Evolutionary conservation across 2,888 invertebrate species (phyloP), one percentile per base, ranked within the genome.

Genomic region (Tipula confusa): DNA sequence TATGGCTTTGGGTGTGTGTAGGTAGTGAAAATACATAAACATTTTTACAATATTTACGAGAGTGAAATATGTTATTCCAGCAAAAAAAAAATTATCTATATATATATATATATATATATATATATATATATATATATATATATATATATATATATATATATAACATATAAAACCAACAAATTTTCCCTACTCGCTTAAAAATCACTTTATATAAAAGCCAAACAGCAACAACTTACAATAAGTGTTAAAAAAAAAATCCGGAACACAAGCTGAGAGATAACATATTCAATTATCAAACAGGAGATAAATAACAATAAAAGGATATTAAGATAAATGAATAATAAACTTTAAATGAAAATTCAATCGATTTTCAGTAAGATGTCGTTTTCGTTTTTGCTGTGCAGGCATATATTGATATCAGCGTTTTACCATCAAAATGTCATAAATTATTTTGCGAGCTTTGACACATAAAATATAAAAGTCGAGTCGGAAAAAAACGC

Each of bases 321-420:
- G 64, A 64, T 24, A 64, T 64, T 64, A 64, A 64, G 64, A 64
- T 64, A 64, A 64, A 64, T 64, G 64, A 64, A 64, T 64, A 64
- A 64, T 64, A 64, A 64, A 64, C 64, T 64, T 64, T 64, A 64
- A 64, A 64, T 64, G 64, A 64, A 64, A 64, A 64, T 64, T 64
- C 64, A 64, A 64, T 64, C 64, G 64, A 64, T 64, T 64, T 64
- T 64, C 1, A 15, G 5, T 15, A 15, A 7, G 43, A 43, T 11
- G 24, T 18, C 24, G 18, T 64, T 9, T 33, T 4, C 33, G 6
- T 64, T 18, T 64, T 24, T 24, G 64, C 64, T 64, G 9, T 64
- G 64, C 64, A n/a, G 64, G 64, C 64, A 64, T 64, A 6, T 64
- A n/a, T n/a, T n/a, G n/a, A n/a, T 64, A 64, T 64, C 64, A 64